These are phyloP conservation scores for Parazoanthus swiftii DNA, from an alignment of 92 coral and sea anemone genomes.

Conservation along the genomic window DNA sequence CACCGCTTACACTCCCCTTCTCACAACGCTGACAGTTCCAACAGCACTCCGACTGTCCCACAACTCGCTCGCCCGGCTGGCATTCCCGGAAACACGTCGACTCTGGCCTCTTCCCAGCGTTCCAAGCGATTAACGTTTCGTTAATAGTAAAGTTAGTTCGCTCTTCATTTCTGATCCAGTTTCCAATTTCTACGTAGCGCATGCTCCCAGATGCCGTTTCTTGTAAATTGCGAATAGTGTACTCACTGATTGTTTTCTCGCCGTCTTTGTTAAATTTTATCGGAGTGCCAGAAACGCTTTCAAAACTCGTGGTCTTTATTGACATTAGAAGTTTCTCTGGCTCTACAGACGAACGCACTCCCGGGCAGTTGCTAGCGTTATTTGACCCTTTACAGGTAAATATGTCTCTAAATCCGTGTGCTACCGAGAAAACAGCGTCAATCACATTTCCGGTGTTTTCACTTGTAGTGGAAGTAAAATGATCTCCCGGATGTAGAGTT, in stretches of 20 bases:
- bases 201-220: constrained; percentile 26
- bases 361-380: constrained; percentile 48
- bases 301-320: constrained; percentile 58
- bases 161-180: constrained; percentile 59
- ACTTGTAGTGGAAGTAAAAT: constrained; percentile 30
- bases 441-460: constrained; percentile 80
- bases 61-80: constrained; percentile 80
- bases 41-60: constrained; percentile 93
- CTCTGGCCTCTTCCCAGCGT: constrained; percentile 57
- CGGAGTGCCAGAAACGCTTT: constrained; percentile 55
- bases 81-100: constrained; percentile 89
- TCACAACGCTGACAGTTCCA: constrained; percentile 96
- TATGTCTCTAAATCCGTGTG: constrained; percentile 68
- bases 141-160: constrained; percentile 51
- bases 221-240: constrained; percentile 76
- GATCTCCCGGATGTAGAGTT: constrained; percentile 40
- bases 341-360: constrained; percentile 41
- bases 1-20: constrained; percentile 82
- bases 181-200: constrained; percentile 61
- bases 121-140: constrained; percentile 72
- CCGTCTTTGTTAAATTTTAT: constrained; percentile 78
- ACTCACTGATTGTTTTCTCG: constrained; percentile 75
- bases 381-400: constrained; percentile 51
- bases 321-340: constrained; percentile 64
- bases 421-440: constrained; percentile 79